Percentiles rank a stretch among this genome's conserved stretches.
Conservation (phyloP, 2,888 invertebrate genomes). For the Atrina japonica region DNA sequence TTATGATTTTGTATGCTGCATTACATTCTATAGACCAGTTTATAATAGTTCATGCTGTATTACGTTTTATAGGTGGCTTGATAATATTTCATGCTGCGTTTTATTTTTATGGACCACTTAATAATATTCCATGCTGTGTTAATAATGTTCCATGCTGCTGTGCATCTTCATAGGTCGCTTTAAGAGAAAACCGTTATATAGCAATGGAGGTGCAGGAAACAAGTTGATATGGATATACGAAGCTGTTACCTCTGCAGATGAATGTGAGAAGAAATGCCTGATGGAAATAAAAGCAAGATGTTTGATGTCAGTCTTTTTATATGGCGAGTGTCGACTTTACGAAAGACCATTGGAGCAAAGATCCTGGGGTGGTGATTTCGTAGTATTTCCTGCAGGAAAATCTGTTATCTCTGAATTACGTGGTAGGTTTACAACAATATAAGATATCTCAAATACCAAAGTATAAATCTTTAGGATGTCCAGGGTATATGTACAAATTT, state of each 20-base stretch:
- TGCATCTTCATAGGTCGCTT: conserved; percentile 11
- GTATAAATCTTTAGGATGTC: no score
- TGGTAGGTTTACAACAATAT: no score
- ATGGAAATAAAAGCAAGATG: conserved; percentile 20
- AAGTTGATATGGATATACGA: conserved; percentile 1
- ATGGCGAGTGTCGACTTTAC: conserved; percentile 10
- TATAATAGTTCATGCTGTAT: no score
- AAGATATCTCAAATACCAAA: no score
- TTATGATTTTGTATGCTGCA: no score
- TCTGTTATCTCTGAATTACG: conserved; percentile 2
- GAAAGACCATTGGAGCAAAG: not conserved
- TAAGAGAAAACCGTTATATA: not conserved
- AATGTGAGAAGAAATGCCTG: conserved; percentile 20
- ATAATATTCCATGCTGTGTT: no score
- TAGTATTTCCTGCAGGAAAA: not conserved
- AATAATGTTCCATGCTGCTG: not conserved
- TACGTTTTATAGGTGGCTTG: not conserved
- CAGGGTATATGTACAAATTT: no score
- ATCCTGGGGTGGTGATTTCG: not conserved
- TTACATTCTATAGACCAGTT: no score
- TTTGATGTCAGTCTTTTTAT: not conserved
- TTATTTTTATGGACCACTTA: not conserved
- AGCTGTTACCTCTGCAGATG: conserved; percentile 12
- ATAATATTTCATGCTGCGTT: not conserved
- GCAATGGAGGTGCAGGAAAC: not conserved